Evolutionary conservation across 2,888 invertebrate species (phyloP).

Genomic region (Axea sp.): DNA sequence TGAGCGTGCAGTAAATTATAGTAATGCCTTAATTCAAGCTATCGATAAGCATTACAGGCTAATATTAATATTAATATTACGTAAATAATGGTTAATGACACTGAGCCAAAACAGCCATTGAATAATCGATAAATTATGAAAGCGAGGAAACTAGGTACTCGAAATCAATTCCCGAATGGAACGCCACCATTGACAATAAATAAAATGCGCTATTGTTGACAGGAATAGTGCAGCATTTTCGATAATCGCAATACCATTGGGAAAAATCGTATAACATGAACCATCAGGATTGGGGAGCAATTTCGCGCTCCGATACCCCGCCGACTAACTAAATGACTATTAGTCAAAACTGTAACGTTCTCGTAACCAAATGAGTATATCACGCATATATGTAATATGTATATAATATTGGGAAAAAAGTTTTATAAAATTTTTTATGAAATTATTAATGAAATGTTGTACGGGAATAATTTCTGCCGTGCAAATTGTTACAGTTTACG

Average conservation of each 20-base stretch:
- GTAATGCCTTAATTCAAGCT: slow-evolving; percentile 20
- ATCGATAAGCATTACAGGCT: slow-evolving; percentile 19
- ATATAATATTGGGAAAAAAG: too few species aligned
- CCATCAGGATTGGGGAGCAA: slow-evolving; percentile 69
- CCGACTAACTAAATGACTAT: slow-evolving; percentile 74
- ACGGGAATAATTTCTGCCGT: too few species aligned
- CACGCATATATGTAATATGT: neutral
- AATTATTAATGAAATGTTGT: too few species aligned
- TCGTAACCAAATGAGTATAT: slow-evolving; percentile 14
- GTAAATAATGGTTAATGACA: slow-evolving; percentile 33
- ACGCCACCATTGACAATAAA: slow-evolving; percentile 31
- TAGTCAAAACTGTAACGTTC: slow-evolving; percentile 46
- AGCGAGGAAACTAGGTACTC: slow-evolving; percentile 20
- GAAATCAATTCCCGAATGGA: slow-evolving; percentile 43
- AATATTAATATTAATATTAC: slow-evolving; percentile 30
- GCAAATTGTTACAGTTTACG: too few species aligned
- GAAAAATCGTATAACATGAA: slow-evolving; percentile 58
- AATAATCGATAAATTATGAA: slow-evolving; percentile 38
- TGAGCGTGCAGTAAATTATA: slow-evolving; percentile 21
- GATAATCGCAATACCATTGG: slow-evolving; percentile 59
- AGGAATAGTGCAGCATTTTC: slow-evolving; percentile 39
- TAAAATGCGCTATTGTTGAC: slow-evolving; percentile 46
- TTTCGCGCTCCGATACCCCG: slow-evolving; percentile 77
- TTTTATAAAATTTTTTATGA: too few species aligned
- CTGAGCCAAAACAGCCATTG: slow-evolving; percentile 7